These are phyloP conservation scores for Megalurothrips usitatus DNA, from an alignment of 2,888 invertebrate species.

Conservation along the genomic window DNA sequence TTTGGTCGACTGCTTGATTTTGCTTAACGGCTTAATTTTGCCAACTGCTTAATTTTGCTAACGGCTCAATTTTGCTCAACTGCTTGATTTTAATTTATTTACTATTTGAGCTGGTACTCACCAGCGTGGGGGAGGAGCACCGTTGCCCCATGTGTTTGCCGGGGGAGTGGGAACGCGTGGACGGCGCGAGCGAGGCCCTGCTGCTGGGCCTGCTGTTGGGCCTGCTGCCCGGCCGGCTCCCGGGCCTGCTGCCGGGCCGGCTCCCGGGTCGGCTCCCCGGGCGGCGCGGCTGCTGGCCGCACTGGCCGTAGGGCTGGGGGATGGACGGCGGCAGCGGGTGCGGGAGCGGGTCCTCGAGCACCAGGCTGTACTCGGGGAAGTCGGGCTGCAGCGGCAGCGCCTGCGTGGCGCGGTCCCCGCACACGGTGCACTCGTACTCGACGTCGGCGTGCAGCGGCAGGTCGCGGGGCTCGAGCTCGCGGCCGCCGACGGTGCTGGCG, in stretches of 20 bases:
- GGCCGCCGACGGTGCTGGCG: conserved; percentile 23
- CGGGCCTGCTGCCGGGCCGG: not conserved
- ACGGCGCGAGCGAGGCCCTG: not conserved
- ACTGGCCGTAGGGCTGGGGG: not conserved
- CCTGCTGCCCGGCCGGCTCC: conserved; percentile 7
- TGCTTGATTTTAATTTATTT: no score
- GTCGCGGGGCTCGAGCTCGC: conserved; percentile 17
- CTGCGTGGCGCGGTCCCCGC: conserved; percentile 15
- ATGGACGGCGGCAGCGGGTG: conserved; percentile 30
- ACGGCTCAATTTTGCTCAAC: no score
- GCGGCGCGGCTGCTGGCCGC: conserved; percentile 34
- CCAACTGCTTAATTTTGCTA: no score
- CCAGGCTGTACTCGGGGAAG: conserved; percentile 34
- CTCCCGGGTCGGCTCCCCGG: not conserved
- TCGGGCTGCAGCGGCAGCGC: conserved; percentile 36
- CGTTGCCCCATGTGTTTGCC: not conserved
- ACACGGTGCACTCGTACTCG: conserved; percentile 35
- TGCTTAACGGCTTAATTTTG: no score
- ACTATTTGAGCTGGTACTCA: no score
- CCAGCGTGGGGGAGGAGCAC: conserved; percentile 9
- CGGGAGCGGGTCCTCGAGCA: conserved; percentile 32
- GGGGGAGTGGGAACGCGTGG: not conserved
- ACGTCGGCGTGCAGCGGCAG: conserved; percentile 37
- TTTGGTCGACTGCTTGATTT: no score
- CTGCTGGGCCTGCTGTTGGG: not conserved